Evolutionary conservation across 2,888 invertebrate species (phyloP).

Genomic region (Tinea pellionella): DNA sequence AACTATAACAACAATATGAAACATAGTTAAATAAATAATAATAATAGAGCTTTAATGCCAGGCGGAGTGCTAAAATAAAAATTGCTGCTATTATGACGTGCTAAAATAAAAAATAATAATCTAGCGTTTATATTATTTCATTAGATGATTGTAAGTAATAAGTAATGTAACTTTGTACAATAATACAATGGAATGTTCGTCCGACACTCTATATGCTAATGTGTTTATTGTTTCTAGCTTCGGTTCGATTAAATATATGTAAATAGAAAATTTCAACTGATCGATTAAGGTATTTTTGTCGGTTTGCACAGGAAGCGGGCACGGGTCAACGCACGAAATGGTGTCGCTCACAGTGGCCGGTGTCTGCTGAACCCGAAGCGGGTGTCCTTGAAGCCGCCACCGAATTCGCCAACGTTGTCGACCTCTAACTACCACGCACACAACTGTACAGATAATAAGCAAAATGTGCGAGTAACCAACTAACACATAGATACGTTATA

Average conservation of each 20-base stretch:
- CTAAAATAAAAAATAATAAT: too few relatives aligned
- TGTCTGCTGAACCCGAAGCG: slow-evolving; percentile 60
- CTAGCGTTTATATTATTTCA: too few relatives aligned
- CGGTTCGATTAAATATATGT: slow-evolving; percentile 41
- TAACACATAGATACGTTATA: slow-evolving; percentile 15
- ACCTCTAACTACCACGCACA: slow-evolving; percentile 31
- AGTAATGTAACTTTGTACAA: not conserved
- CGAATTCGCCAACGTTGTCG: slow-evolving; percentile 39
- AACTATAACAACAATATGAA: too few relatives aligned
- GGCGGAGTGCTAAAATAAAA: too few relatives aligned
- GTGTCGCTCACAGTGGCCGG: slow-evolving; percentile 58
- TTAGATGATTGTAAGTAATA: too few relatives aligned
- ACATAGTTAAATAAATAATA: too few relatives aligned
- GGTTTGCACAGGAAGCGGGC: slow-evolving; percentile 51
- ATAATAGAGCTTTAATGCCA: too few relatives aligned
- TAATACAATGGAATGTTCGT: slow-evolving; percentile 18
- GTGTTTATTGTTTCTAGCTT: slow-evolving; percentile 47
- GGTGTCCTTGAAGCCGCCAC: slow-evolving; percentile 60
- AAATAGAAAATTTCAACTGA: slow-evolving; percentile 38
- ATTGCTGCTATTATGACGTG: too few relatives aligned
- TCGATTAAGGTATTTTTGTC: slow-evolving; percentile 39
- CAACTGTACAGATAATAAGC: not conserved
- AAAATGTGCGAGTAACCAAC: slow-evolving; percentile 12
- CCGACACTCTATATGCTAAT: slow-evolving; percentile 47
- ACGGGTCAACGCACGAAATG: slow-evolving; percentile 59